A percentile compares a stretch with the other conserved stretches of the same genome.
Conservation (phyloP, 2,888 invertebrate species). For the Cylindroiulus punctatus region DNA sequence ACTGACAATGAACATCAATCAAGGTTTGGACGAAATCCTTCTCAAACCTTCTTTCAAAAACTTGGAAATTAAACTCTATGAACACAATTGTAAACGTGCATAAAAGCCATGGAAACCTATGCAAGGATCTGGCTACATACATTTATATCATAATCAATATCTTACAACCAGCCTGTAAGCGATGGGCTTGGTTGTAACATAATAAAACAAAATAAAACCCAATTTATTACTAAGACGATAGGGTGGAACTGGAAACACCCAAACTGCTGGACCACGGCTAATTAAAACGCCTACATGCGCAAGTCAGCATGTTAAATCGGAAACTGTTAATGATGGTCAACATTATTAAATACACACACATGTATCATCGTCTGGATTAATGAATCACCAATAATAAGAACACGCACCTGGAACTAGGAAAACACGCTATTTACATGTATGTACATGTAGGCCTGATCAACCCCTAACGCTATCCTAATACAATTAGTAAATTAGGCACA, state of each 20-base stretch:
- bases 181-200: not conserved
- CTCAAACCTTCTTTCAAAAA: too few species aligned
- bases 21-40: too few species aligned
- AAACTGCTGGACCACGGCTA: not conserved
- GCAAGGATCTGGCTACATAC: too few species aligned
- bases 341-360: too few species aligned
- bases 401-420: not conserved
- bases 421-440: not conserved
- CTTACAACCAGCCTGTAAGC: not conserved
- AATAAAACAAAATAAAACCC: not conserved
- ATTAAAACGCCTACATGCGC: not conserved
- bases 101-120: not conserved
- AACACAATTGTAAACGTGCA: too few species aligned
- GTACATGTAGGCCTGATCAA: not conserved
- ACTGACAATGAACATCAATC: too few species aligned
- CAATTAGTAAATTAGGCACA: not conserved
- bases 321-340: not conserved
- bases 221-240: not conserved
- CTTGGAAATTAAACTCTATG: too few species aligned
- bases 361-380: not conserved
- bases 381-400: not conserved
- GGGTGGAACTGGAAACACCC: not conserved
- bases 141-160: not conserved
- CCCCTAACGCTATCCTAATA: not conserved
- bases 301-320: not conserved